Conservation (phyloP, 2,113 vertebrate species). For the Pangasianodon gigas region DNA sequence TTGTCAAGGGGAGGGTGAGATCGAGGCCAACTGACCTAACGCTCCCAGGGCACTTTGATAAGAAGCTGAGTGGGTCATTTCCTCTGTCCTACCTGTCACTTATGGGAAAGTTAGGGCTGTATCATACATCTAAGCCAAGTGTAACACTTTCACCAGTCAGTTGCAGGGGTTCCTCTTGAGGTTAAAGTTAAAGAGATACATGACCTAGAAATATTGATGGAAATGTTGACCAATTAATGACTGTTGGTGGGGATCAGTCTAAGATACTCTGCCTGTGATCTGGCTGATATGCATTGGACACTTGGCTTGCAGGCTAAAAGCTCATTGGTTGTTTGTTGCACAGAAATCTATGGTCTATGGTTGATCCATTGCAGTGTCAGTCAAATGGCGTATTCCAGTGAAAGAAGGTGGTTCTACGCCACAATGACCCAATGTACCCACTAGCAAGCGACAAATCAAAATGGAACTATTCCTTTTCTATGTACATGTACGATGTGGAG, state of each 20-base stretch:
- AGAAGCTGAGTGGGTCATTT: conserved; percentile 51
- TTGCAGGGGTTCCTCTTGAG: not conserved
- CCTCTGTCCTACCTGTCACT: conserved; percentile 61
- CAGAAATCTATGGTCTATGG: not conserved
- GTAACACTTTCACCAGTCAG: not conserved
- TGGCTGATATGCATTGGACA: not conserved
- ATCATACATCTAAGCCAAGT: not conserved
- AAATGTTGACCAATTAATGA: not conserved
- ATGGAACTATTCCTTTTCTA: not conserved
- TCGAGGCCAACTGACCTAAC: not conserved
- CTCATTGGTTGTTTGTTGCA: not conserved
- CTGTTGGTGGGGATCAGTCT: not conserved
- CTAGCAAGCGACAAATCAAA: not conserved
- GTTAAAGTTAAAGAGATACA: not conserved
- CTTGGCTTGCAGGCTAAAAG: not conserved
- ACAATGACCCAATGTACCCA: not conserved
- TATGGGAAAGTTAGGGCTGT: conserved; percentile 51
- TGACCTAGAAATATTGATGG: not conserved
- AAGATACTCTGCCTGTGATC: not conserved
- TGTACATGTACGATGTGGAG: not conserved
- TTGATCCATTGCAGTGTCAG: not conserved
- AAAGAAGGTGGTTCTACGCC: not conserved
- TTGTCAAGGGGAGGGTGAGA: conserved; percentile 35
- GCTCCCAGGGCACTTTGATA: conserved; percentile 27
- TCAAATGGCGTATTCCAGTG: not conserved